phyloP scores from a whole-genome alignment of 2,113 vertebrate species.

The Sinocyclocheilus grahami region DNA sequence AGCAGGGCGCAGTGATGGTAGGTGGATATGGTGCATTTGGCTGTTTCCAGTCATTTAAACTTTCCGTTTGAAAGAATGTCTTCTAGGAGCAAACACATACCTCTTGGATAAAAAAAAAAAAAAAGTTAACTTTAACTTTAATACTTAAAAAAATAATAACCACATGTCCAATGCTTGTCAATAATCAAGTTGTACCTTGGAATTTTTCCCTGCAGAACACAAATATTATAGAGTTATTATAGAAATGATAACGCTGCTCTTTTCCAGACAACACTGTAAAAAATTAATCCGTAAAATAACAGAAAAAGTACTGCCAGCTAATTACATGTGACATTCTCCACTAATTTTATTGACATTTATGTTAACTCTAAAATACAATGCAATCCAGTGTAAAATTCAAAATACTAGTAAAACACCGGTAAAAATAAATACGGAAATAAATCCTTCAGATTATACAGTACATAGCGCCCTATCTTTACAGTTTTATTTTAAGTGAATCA shows the following conservation, averaged over 20 bases:
- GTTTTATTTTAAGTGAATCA: too few relatives aligned
- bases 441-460: too few relatives aligned
- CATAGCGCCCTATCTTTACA: too few relatives aligned
- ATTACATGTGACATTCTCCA: too few relatives aligned
- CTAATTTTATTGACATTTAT: too few relatives aligned
- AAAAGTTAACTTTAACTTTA: neutral
- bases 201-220: neutral
- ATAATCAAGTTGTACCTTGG: neutral
- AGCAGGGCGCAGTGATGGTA: neutral
- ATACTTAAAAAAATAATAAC: neutral
- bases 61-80: neutral
- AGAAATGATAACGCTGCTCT: neutral
- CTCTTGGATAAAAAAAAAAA: neutral
- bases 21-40: conserved; percentile 20
- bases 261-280: neutral
- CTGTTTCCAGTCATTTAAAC: neutral
- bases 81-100: neutral
- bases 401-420: too few relatives aligned
- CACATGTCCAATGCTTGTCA: neutral
- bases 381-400: too few relatives aligned
- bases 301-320: too few relatives aligned
- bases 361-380: too few relatives aligned
- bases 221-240: neutral
- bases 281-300: too few relatives aligned
- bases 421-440: too few relatives aligned